These are phyloP conservation scores for Pyralis farinalis DNA, from an alignment of 2,888 invertebrate genomes.

Conservation along the genomic window DNA sequence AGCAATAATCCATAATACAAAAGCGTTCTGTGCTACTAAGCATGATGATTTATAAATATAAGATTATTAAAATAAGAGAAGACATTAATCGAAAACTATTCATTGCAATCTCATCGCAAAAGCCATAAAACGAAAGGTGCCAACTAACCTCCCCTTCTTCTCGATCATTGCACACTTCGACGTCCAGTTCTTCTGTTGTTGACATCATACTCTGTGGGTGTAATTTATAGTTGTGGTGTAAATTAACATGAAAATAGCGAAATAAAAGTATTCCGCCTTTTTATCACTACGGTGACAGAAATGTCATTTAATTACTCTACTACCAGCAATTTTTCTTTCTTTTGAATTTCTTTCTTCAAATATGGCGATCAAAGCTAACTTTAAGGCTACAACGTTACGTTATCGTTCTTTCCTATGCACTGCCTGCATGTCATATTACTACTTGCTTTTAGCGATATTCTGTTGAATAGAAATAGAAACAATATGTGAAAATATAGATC, in stretches of 20 bases:
- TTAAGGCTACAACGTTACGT: too few species aligned
- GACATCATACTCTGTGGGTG: conserved; percentile 62
- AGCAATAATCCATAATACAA: too few species aligned
- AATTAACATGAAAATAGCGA: conserved; percentile 49
- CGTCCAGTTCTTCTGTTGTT: conserved; percentile 82
- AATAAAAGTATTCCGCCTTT: conserved; percentile 51
- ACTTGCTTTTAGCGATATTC: too few species aligned
- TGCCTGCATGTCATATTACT: too few species aligned
- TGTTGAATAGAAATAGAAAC: too few species aligned
- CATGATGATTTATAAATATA: too few species aligned
- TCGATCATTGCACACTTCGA: conserved; percentile 81
- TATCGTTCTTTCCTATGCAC: too few species aligned
- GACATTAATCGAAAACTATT: conserved; percentile 4
- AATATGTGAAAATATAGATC: too few species aligned
- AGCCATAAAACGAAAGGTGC: conserved; percentile 22
- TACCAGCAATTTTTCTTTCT: too few species aligned
- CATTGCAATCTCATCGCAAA: conserved; percentile 13
- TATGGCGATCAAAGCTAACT: too few species aligned
- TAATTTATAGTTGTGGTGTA: conserved; percentile 28
- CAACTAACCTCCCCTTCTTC: conserved; percentile 85
- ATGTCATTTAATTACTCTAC: conserved; percentile 33
- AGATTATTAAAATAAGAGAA: background rate
- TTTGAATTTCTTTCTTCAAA: too few species aligned
- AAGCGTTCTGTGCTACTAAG: too few species aligned
- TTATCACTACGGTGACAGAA: conserved; percentile 26